Conservation (phyloP, 2,797 vertebrate genomes). For the Stomatorhinus walkeri region DNA sequence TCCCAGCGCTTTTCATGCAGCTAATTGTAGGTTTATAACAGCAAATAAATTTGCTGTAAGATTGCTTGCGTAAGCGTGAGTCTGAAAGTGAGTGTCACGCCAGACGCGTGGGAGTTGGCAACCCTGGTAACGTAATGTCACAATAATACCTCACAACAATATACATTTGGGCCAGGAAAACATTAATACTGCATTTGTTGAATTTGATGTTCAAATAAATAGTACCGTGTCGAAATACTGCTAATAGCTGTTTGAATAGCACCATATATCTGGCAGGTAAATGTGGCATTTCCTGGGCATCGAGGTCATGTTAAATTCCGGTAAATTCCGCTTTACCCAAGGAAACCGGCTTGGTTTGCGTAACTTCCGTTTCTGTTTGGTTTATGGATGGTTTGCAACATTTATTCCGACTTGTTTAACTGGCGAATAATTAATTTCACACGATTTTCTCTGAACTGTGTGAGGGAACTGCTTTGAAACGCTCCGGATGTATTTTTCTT, state of each 20-base stretch:
- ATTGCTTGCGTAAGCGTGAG: background rate
- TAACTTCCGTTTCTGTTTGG: background rate
- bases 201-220: background rate
- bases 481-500: background rate
- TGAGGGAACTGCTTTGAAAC: background rate
- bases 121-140: background rate
- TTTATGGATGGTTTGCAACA: background rate
- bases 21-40: background rate
- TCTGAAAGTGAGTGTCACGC: background rate
- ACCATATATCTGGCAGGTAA: background rate
- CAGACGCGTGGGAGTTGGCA: background rate
- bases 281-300: background rate
- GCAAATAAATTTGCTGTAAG: background rate
- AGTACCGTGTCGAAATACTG: background rate
- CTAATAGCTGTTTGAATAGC: background rate
- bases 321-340: no score
- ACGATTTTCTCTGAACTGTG: background rate
- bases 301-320: background rate
- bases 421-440: background rate
- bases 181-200: background rate
- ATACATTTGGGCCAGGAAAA: background rate
- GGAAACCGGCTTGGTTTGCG: no score
- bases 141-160: background rate
- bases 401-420: background rate
- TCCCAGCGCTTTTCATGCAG: background rate